Percentiles rank a stretch among this genome's conserved stretches.
phyloP scores from a whole-genome alignment of 2,797 vertebrate species.

The Rhinoraja longicauda region DNA sequence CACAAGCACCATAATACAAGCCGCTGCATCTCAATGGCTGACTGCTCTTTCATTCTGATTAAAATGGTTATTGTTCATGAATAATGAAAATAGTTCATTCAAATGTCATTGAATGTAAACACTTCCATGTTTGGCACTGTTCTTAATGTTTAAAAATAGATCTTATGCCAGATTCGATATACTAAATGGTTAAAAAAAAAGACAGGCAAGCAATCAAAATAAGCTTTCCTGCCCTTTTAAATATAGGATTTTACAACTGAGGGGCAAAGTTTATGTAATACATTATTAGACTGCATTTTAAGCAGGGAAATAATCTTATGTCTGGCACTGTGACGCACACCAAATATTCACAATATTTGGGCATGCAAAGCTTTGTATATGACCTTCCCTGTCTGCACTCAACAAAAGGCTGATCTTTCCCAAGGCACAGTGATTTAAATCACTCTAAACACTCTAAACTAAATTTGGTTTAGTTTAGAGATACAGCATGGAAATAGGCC shows the following conservation, averaged over 20 bases:
- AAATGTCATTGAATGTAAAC: background rate
- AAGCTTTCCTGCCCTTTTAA: background rate
- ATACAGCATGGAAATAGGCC: too few species aligned
- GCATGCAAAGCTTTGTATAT: background rate
- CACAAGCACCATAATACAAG: conserved; percentile 7
- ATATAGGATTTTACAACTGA: background rate
- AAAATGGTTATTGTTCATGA: background rate
- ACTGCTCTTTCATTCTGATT: background rate
- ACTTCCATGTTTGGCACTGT: background rate
- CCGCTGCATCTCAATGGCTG: background rate
- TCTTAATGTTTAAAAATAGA: background rate
- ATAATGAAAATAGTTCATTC: conserved; percentile 15
- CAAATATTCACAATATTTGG: background rate
- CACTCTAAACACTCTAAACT: too few species aligned
- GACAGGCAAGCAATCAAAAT: background rate
- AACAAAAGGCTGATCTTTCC: background rate
- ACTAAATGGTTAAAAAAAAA: background rate
- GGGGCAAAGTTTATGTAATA: background rate
- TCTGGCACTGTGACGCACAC: background rate
- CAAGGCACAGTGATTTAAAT: background rate
- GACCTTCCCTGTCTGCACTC: background rate
- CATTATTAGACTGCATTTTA: background rate
- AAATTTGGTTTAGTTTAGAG: too few species aligned
- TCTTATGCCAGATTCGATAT: background rate
- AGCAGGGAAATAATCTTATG: background rate